phyloP scores from a whole-genome alignment of 2,113 vertebrate species.

The Vidua chalybeata region DNA sequence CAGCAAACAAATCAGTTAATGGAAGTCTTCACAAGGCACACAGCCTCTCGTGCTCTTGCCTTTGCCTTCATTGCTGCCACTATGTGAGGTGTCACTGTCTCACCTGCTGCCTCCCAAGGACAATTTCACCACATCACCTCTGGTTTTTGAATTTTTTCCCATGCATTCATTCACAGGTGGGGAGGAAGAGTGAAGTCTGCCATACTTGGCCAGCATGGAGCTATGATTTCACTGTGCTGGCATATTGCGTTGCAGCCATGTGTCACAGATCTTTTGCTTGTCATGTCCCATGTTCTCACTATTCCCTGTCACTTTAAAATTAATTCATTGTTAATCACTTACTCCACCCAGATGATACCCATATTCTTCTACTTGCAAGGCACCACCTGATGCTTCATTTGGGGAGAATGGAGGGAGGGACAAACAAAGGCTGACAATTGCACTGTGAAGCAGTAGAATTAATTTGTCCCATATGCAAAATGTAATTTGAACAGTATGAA shows the following conservation, averaged over 20 bases:
- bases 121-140: constrained; percentile 1
- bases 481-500: background rate
- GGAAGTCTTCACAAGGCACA: background rate
- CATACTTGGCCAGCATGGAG: background rate
- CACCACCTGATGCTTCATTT: background rate
- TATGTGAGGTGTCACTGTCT: background rate
- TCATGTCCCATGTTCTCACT: constrained; percentile 45
- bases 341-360: background rate
- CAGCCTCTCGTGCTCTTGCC: background rate
- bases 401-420: background rate
- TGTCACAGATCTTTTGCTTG: constrained; percentile 60
- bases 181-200: background rate
- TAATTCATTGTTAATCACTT: constrained; percentile 59
- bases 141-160: background rate
- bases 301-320: background rate
- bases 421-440: background rate
- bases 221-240: constrained; percentile 48
- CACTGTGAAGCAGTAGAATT: background rate
- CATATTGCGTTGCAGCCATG: constrained; percentile 45
- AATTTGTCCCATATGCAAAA: background rate
- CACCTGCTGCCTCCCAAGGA: constrained; percentile 11
- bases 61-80: background rate
- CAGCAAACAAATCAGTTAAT: background rate
- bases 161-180: background rate
- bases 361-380: background rate